phyloP scores from a whole-genome alignment of 2,113 vertebrate species.

The Onychostoma macrolepis region DNA sequence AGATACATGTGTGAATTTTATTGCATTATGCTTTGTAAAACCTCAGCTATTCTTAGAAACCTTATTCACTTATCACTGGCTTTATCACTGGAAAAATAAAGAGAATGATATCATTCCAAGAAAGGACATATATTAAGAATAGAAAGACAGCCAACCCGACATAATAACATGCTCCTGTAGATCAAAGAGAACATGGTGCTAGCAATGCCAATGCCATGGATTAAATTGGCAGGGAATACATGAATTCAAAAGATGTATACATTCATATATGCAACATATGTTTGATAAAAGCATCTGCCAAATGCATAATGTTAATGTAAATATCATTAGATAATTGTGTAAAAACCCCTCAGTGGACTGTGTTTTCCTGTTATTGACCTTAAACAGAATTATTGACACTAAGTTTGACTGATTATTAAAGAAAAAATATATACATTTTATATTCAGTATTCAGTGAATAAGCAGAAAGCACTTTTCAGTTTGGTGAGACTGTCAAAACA shows the following conservation, averaged over 20 bases:
- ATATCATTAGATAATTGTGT: neutral
- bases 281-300: neutral
- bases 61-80: neutral
- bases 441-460: constrained; percentile 13
- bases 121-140: neutral
- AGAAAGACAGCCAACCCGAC: neutral
- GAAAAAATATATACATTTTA: neutral
- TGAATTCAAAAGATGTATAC: neutral
- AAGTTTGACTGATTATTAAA: neutral
- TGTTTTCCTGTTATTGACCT: neutral
- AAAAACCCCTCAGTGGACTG: neutral
- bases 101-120: neutral
- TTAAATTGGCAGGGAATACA: neutral
- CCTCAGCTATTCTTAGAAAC: neutral
- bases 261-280: neutral
- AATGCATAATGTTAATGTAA: neutral
- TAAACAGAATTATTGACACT: neutral
- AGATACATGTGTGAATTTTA: neutral
- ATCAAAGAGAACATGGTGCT: neutral
- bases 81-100: neutral
- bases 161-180: constrained; percentile 1
- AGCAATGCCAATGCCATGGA: neutral
- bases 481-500: too few species aligned
- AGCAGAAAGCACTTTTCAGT: neutral
- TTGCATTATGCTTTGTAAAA: neutral